Conservation (phyloP, 2,113 vertebrate genomes). For the Poecile atricapillus region DNA sequence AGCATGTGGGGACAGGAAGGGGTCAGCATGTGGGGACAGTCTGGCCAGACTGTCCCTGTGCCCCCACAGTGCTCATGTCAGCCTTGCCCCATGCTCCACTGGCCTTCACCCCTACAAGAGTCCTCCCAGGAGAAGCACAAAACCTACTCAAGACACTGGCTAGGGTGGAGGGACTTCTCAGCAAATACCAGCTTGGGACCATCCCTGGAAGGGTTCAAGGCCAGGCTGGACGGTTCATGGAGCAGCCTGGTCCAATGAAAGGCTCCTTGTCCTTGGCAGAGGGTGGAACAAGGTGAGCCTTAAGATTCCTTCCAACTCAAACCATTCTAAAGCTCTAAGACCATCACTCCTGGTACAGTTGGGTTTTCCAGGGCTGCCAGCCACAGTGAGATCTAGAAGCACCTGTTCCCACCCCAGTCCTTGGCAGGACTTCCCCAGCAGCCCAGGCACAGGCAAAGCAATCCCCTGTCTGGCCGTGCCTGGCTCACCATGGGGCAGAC, state of each 20-base stretch:
- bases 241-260: background rate
- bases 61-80: rapidly evolving
- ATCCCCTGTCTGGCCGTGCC: rapidly evolving
- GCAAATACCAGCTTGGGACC: background rate
- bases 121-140: background rate
- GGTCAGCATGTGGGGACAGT: rapidly evolving
- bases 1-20: rapidly evolving
- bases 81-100: background rate
- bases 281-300: background rate
- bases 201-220: background rate
- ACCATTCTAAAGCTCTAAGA: background rate
- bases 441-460: background rate
- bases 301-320: background rate
- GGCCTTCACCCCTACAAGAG: background rate
- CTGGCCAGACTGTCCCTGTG: background rate
- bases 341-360: background rate
- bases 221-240: background rate
- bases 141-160: background rate
- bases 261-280: background rate
- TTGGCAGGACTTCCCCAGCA: background rate
- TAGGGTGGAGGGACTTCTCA: background rate
- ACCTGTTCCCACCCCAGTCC: background rate
- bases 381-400: background rate
- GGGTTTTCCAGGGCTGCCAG: background rate
- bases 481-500: constrained; percentile 67